Base-by-base conservation (phyloP, 2,113 vertebrate species). In the Nannospalax galili region DNA sequence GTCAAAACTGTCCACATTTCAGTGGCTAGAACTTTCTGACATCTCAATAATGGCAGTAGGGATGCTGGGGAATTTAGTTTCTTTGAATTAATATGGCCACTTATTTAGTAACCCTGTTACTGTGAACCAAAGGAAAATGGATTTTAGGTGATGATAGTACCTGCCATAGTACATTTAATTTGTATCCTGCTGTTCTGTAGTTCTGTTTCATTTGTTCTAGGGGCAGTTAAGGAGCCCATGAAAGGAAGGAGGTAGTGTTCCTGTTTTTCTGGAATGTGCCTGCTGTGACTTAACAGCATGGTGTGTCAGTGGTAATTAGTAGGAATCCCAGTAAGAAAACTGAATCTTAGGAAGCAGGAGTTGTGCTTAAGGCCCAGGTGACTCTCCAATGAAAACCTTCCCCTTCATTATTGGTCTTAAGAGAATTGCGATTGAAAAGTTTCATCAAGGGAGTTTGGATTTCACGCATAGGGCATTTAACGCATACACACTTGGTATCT, bases 151-250 rank as follows among this genome's bases (percentile, higher is more conserved):
- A 90, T 28, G 42, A 7, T 74, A 16, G 20, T 58, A 56, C 70
- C 79, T 90, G 15, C n/a, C 40, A 72, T 35, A 72, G 15, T 77
- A 42, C 78, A 62, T 74, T 95, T 82, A 85, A 72, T 37, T 88
- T 92, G 6, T 81, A 26, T 74, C n/a, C 22, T 92, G 69, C 58
- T 90, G 28, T 7, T 93, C 84, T 22, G 22, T 72, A 70, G 19
- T 88, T 67, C 74, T 92, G 48, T 70, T 56, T 96, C 60, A 64
- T 91, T 90, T 88, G 8, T 81, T 24, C 56, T 70, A 14, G 79
- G 73, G 62, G 24, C 17, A 74, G 1, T 88, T 82, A 95, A 52
- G 48, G 84, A 93, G 42, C 70, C 3, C 3, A 58, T 90, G n/a
- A 81, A 90, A 26, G 58, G 24, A 77, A 87, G 42, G 26, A 81